Evolutionary conservation across 2,888 invertebrate species (phyloP).

Genomic region (Stenodera caucasica): DNA sequence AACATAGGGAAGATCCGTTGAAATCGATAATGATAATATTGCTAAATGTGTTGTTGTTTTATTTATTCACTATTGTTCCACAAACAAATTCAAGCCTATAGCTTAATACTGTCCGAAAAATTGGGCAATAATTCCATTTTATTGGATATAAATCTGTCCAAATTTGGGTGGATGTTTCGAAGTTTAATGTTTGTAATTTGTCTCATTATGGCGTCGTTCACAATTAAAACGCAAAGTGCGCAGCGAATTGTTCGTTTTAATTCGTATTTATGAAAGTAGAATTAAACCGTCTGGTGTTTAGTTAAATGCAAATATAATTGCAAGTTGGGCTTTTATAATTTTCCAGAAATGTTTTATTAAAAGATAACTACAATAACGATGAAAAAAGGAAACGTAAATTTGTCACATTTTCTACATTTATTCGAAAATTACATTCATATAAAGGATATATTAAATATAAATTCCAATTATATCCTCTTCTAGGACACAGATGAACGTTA

Average conservation of each 20-base stretch:
- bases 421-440: not conserved
- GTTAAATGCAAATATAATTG: constrained; percentile 41
- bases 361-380: constrained; percentile 14
- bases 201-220: constrained; percentile 36
- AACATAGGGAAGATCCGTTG: not conserved
- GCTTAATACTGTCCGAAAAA: constrained; percentile 22
- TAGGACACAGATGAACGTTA: not conserved
- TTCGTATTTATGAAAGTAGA: constrained; percentile 43
- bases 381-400: not conserved
- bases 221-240: constrained; percentile 35
- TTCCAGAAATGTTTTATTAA: constrained; percentile 34
- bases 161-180: constrained; percentile 17
- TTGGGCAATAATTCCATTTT: constrained; percentile 29
- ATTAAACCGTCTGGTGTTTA: constrained; percentile 31
- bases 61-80: not conserved
- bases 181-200: constrained; percentile 34
- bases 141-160: constrained; percentile 28
- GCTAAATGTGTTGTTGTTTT: not conserved
- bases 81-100: not conserved
- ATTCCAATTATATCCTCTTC: not conserved
- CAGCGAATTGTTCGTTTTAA: constrained; percentile 35
- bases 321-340: constrained; percentile 38
- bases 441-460: not conserved
- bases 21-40: constrained; percentile 16
- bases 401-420: constrained; percentile 4